Evolutionary conservation across 1,140 invertebrate species (phyloP).

Genomic region (Aphidius ervi): DNA sequence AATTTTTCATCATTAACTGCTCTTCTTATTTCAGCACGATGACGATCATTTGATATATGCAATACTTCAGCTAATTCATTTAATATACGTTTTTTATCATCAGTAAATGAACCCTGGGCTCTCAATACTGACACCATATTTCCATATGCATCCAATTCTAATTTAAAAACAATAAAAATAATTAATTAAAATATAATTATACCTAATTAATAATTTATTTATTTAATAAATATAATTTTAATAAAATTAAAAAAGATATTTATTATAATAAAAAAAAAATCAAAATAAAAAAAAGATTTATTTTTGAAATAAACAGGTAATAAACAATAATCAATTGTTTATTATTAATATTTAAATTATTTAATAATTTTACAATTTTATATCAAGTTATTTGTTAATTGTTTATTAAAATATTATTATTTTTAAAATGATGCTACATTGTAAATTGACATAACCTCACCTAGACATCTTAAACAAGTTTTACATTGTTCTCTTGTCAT

Average conservation of each 20-base stretch:
- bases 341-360: too few relatives aligned
- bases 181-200: slow-evolving; percentile 1
- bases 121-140: slow-evolving; percentile 82
- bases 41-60: slow-evolving; percentile 83
- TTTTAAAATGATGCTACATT: slow-evolving; percentile 12
- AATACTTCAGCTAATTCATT: slow-evolving; percentile 76
- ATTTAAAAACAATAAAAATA: slow-evolving; percentile 11
- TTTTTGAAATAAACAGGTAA: too few relatives aligned
- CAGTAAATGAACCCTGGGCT: slow-evolving; percentile 83
- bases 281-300: neutral
- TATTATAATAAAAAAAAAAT: neutral
- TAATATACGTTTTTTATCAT: slow-evolving; percentile 78
- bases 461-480: slow-evolving; percentile 76
- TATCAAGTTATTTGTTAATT: neutral
- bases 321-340: too few relatives aligned
- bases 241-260: neutral
- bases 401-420: slow-evolving; percentile 4
- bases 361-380: neutral
- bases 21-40: slow-evolving; percentile 83
- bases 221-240: neutral
- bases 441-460: slow-evolving; percentile 55
- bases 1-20: slow-evolving; percentile 88
- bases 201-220: slow-evolving; percentile 12
- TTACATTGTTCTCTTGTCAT: slow-evolving; percentile 81
- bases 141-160: slow-evolving; percentile 89